Conservation (phyloP, 2,888 invertebrate species). For the Syritta pipiens region DNA sequence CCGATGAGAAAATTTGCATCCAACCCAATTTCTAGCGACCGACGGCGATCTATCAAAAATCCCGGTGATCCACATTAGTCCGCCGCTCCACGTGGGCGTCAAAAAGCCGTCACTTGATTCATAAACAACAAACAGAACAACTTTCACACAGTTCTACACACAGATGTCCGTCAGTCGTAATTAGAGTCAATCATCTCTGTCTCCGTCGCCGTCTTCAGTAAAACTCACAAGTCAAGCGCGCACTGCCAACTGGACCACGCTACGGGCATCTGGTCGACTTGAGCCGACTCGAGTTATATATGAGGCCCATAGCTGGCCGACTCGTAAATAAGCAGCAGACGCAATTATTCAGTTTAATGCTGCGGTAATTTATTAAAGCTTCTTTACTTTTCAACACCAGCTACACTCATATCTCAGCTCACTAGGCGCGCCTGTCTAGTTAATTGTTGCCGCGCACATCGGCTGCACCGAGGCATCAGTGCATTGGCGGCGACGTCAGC, state of each 20-base stretch:
- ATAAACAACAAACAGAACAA: conserved; percentile 20
- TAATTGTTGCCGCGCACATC: conserved; percentile 62
- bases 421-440: conserved; percentile 61
- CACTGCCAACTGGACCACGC: conserved; percentile 24
- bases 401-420: conserved; percentile 58
- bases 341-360: conserved; percentile 68
- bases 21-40: no score
- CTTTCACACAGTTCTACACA: conserved; percentile 20
- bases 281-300: conserved; percentile 50
- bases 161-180: conserved; percentile 27
- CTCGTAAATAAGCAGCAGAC: conserved; percentile 64
- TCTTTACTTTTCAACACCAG: conserved; percentile 69
- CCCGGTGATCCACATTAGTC: no score
- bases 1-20: no score
- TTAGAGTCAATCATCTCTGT: conserved; percentile 19
- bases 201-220: background rate
- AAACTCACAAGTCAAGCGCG: conserved; percentile 27
- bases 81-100: no score
- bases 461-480: conserved; percentile 42
- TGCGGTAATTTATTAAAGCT: conserved; percentile 68
- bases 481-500: background rate
- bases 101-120: no score
- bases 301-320: conserved; percentile 20
- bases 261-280: conserved; percentile 38
- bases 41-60: no score